Evolutionary conservation across 2,113 vertebrate genomes (phyloP), one percentile per base, ranked within the genome.

Genomic region (Erythrocercus mccallii): DNA sequence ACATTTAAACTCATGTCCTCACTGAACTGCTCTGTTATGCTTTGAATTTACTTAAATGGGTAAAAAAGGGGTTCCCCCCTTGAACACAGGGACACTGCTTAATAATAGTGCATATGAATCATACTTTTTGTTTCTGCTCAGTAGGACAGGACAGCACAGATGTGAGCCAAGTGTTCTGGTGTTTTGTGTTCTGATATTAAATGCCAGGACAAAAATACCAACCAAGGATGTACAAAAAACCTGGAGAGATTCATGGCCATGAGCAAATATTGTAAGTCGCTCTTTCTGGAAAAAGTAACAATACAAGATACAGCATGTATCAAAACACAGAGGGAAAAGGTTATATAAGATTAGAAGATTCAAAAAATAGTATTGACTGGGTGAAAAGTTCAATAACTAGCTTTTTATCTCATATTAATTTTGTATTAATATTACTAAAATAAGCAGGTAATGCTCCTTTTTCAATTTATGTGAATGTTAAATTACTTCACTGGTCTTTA

Each of bases 31-130:
- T 62, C 35, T 80, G 40, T 87, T 90, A 37, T 71, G 51, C 80
- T 84, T 77, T 77, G 81, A 76, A 90, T 94, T 91, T 78, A 81
- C 76, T 95, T 92, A 92, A 74, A 93, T 82, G 93, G 65, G n/a
- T 83, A 89, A 70, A 89, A 92, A 76, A 45, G 35, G 65, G 42
- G 19, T 38, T 82, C 27, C 15, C 54, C 88, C 33, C 45, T 83
- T 38, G 50, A 90, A 66, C 35, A 57, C 17, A 50, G 30, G 35
- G 38, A 86, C 30, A 23, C 9, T 81, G 62, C 64, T 92, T 88
- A 96, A 73, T 92, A 95, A 81, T 38, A 91, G 57, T 28, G 45
- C 33, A 38, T 15, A 91, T 94, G 80, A 96, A 93, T 96, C 85
- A 95, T 45, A 65, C 20, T 51, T 94, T 87, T 92, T 71, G 68